phyloP scores from a whole-genome alignment of 2,113 vertebrate species.

The Tretioscincus oriximinensis region DNA sequence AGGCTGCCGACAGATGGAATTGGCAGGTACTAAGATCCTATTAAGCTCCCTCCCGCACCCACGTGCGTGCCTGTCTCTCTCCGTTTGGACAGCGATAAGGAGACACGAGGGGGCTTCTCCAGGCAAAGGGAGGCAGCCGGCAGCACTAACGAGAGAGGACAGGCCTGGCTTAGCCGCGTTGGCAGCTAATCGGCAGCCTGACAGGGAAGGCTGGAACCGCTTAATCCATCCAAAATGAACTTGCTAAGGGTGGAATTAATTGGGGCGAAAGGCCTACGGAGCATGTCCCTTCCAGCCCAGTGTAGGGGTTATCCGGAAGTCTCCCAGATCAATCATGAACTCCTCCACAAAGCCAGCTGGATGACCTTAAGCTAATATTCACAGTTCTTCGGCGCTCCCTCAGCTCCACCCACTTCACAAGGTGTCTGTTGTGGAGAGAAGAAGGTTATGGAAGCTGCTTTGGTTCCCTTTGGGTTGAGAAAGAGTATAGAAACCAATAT shows the following conservation, averaged over 20 bases:
- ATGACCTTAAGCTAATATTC: too few relatives aligned
- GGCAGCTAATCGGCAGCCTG: neutral
- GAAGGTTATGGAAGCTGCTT: too few relatives aligned
- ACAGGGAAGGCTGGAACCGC: neutral
- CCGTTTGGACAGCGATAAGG: too few relatives aligned
- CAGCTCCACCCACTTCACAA: too few relatives aligned
- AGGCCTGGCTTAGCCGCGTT: neutral
- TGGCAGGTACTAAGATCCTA: neutral
- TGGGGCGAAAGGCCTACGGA: neutral
- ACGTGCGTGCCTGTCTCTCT: neutral
- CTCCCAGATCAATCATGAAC: too few relatives aligned
- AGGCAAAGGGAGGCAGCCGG: neutral
- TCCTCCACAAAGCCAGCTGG: too few relatives aligned
- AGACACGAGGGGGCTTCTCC: neutral
- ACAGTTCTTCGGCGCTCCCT: too few relatives aligned
- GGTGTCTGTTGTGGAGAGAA: too few relatives aligned
- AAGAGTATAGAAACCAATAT: too few relatives aligned
- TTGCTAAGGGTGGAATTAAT: neutral
- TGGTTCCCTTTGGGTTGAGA: too few relatives aligned
- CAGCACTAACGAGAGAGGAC: neutral
- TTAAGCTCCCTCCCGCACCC: neutral
- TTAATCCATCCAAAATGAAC: neutral
- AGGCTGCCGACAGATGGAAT: neutral
- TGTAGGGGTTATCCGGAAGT: too few relatives aligned
- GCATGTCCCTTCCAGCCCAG: too few relatives aligned